Evolutionary conservation across 2,113 vertebrate species (phyloP).

Genomic region (Callocephalon fimbriatum): DNA sequence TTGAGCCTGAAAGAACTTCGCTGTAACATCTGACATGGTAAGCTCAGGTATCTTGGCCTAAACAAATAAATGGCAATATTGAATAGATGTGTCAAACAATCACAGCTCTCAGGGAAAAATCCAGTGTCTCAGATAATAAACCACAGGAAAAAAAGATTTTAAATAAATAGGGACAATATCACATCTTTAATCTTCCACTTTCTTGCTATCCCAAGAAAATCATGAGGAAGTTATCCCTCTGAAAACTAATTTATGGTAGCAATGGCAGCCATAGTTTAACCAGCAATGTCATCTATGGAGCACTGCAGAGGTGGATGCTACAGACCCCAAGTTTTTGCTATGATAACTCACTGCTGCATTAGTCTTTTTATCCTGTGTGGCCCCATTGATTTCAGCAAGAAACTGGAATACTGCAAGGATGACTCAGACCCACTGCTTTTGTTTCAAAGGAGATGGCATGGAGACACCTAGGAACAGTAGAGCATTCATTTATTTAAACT

Average conservation of each 20-base stretch:
- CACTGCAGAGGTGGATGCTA: not conserved
- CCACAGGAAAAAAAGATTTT: not conserved
- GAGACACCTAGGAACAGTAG: not conserved
- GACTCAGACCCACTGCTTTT: not conserved
- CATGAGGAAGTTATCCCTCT: not conserved
- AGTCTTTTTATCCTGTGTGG: not conserved
- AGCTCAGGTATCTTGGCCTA: conserved; percentile 3
- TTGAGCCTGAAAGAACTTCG: conserved; percentile 18
- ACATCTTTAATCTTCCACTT: conserved; percentile 3
- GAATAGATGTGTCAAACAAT: not conserved
- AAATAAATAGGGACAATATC: conserved; percentile 39
- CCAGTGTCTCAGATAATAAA: conserved; percentile 36
- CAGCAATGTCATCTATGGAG: not conserved
- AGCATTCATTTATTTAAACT: not conserved
- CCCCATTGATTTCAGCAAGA: not conserved
- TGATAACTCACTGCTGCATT: not conserved
- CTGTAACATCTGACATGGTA: not conserved
- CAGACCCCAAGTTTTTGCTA: not conserved
- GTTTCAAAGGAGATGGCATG: not conserved
- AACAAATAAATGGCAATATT: not conserved
- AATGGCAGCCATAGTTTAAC: not conserved
- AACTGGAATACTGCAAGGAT: not conserved
- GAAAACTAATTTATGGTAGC: not conserved
- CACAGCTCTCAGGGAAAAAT: not conserved
- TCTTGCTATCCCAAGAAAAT: not conserved